These are phyloP conservation scores for Lepidotrigona ventralis DNA, from an alignment of 1,140 invertebrate genomes.

Conservation along the genomic window DNA sequence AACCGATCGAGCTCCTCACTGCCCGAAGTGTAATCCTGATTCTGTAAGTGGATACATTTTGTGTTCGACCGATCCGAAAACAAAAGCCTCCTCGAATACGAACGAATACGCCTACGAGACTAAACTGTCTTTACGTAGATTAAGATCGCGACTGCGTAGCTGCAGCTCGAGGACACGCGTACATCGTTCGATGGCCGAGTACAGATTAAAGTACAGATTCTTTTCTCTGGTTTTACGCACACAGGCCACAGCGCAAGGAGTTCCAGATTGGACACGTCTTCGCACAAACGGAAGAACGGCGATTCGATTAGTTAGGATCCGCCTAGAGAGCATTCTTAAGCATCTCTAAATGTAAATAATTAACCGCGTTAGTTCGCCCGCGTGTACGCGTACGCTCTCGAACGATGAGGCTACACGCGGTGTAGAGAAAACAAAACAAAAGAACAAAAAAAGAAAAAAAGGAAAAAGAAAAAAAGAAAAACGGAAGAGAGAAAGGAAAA, in stretches of 20 bases:
- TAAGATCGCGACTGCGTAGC: too few species aligned
- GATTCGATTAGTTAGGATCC: conserved; percentile 14
- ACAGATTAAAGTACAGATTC: too few species aligned
- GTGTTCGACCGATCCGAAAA: too few species aligned
- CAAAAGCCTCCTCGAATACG: neutral
- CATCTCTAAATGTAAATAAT: conserved; percentile 51
- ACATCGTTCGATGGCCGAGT: too few species aligned
- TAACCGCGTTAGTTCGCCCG: conserved; percentile 6
- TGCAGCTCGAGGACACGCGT: too few species aligned
- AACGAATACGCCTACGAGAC: neutral
- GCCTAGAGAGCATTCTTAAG: conserved; percentile 7
- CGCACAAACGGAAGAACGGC: conserved; percentile 33
- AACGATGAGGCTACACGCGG: neutral
- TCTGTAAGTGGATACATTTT: conserved; percentile 45
- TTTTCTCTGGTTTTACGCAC: too few species aligned
- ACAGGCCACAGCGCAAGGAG: conserved; percentile 38
- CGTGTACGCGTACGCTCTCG: conserved; percentile 16
- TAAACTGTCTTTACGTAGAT: too few species aligned
- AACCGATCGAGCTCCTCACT: conserved; percentile 52
- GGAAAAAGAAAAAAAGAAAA: too few species aligned
- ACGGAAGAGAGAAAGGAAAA: neutral
- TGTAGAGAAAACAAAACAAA: too few species aligned
- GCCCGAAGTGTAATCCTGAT: conserved; percentile 48
- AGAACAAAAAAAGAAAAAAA: too few species aligned
- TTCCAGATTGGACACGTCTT: conserved; percentile 37